Evolutionary conservation across 2,888 invertebrate species (phyloP), one percentile per base, ranked within the genome.

Genomic region (Agrotis segetum): DNA sequence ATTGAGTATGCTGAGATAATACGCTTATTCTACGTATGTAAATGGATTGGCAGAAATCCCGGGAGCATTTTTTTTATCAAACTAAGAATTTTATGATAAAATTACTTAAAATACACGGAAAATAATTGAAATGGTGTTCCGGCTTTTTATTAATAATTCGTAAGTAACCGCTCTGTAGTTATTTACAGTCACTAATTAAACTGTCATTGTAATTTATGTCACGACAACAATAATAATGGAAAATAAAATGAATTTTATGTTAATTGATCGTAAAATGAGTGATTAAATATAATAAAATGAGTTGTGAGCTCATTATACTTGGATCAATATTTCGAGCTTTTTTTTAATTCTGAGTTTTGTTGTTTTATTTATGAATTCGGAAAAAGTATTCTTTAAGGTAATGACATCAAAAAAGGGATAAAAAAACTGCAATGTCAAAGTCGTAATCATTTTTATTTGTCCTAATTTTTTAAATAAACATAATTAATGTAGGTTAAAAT

Each of bases 171-270:
- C 14, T 59, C 21, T 66, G 46, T 61, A 24, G 7, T 55, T 69
- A 77, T 53, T 59, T 46, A 68, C 34, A 50, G 24, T 19, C 17
- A 58, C 46, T 60, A 50, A 74, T 79, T 66, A 79, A 63, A n/a
- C 74, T n/a, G 74, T 63, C 65, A 56, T n/a, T 56, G 24, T 67
- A 68, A 82, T 80, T 80, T 79, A 80, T 66, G 59, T 21, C n/a
- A 64, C 16, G 44, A 46, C 29, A 49, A 40, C 52, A 66, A 68
- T 64, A 34, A 60, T 77, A 59, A 67, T 64, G 63, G 53, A 61
- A 61, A 61, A 65, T n/a, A 11, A 61, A 53, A 60, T 77, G 50
- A 66, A 73, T 64, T 72, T 73, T 73, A 77, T 69, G 82, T 61
- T 69, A 67, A 77, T 82, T 67, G 49, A 53, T 63, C 52, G 64